Evolutionary conservation across 1,140 invertebrate species (phyloP).

Genomic region (Colletes latitarsis): DNA sequence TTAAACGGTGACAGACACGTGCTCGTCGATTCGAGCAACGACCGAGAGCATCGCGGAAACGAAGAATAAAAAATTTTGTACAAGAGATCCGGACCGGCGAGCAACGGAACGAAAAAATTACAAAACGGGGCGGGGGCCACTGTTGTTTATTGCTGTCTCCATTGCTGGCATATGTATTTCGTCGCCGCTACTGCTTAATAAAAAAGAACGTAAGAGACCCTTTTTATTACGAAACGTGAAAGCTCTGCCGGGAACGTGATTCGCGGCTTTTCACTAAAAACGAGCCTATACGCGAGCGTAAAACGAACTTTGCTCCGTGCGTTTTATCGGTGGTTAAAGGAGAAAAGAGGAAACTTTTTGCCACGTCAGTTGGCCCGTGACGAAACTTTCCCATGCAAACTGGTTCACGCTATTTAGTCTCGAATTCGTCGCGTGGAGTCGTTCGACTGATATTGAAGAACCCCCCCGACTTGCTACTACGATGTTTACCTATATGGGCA

Average conservation of each 20-base stretch:
- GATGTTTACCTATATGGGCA: background rate
- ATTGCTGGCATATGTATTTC: background rate
- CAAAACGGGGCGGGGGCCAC: background rate
- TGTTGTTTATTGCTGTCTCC: background rate
- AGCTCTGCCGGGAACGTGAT: background rate
- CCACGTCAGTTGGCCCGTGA: background rate
- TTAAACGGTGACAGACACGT: conserved; percentile 5
- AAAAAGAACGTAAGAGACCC: background rate
- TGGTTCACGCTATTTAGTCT: background rate
- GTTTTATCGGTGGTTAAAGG: background rate
- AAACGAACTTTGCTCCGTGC: background rate
- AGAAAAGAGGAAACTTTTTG: background rate
- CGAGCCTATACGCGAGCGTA: background rate
- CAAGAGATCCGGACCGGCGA: background rate
- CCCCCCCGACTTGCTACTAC: background rate
- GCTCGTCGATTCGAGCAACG: background rate
- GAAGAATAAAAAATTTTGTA: background rate
- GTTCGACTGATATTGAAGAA: background rate
- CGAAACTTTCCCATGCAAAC: background rate
- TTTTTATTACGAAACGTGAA: conserved; percentile 6
- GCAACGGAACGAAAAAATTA: background rate
- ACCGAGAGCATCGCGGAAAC: background rate
- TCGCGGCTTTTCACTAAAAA: background rate
- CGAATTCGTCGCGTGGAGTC: background rate
- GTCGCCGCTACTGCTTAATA: background rate